Evolutionary conservation across 2,797 vertebrate genomes (phyloP), one percentile per base, ranked within the genome.

Genomic region (Anniella stebbinsi): DNA sequence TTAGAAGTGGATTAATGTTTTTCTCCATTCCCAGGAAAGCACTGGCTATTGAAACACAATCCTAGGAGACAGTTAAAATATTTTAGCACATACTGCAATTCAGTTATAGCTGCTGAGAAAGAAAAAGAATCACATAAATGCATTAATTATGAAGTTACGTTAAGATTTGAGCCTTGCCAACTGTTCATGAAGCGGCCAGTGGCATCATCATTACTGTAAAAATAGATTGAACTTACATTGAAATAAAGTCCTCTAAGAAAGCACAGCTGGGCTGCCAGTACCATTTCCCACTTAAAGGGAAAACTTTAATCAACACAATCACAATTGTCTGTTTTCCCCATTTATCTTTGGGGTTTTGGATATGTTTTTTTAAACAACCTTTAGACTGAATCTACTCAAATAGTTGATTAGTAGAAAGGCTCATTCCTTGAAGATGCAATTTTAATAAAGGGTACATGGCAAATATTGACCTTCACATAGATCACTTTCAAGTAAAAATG

Each of bases 161-260:
- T 93, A 69, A 88, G 91, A 91, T 92, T 92, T 91, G 30, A 93
- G 87, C 88, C 77, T 87, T 93, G 92, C 33, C 28, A 91, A 88
- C 36, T 91, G 30, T 72, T 95, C 30, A 81, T 83, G 95, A 86
- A 94, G 90, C 86, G 75, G 67, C 41, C 81, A 93, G 2, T 88
- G 38, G 45, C 73, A 91, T 38, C 92, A 88, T 88, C 82, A 93
- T 92, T 93, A 93, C 76, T 85, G 33, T 86, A 91, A 94, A 93
- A 94, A 92, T 87, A 88, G 48, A 89, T 51, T 91, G 25, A 95
- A 91, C 89, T 88, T 92, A 93, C 63, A 94, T 91, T 80, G 92
- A 95, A 94, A 92, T 86, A 90, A 94, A 86, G 9, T 70, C 21
- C 70, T 90, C 45, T 87, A 84, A 84, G 11, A 83, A 94, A 93